Base-by-base conservation (phyloP, 2,888 invertebrate genomes). In the Argyresthia goedartella region DNA sequence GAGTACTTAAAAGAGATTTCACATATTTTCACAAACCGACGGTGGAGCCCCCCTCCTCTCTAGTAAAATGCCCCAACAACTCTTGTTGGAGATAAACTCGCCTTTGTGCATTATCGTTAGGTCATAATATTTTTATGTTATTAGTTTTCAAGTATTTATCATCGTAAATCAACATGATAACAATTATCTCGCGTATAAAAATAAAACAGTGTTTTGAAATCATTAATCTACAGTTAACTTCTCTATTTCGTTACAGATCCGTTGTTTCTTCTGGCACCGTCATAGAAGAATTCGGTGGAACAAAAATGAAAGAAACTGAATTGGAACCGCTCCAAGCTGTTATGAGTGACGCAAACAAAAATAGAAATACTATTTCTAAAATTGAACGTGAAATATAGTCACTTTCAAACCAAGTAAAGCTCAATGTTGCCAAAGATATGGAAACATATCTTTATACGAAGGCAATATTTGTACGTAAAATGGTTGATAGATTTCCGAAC, bases 241-340 rank as follows among this genome's bases (percentile, higher is more conserved):
- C 69, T 63, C 69, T 62, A 70, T 60, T 64, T 78, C 79, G n/a
- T 54, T 25, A 25, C 78, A 79, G 79, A 66, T 71, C 55, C 60
- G 53, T 59, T 39, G 63, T 67, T 66, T 69, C 72, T 67, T 65
- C 57, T 57, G 57, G 56, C 57, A 57, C 57, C 59, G 63, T n/a
- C 34, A 6, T n/a, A 48, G 16, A 13, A 62, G 63, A 61, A 61
- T 62, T 57, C 57, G 50, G 53, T 53, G 25, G 25, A 25, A 53
- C 52, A 55, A 61, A 60, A 64, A 66, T 46, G 36, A 15, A 48
- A 66, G 63, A 61, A 60, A 60, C 54, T 4, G 25, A 25, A 55
- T 71, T 75, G 76, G 76, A 71, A 42, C 47, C 33, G 16, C 35
- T 71, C 78, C 76, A 78, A 71, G 59, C 2, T 55, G 59, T 59